Evolutionary conservation across 2,113 vertebrate species (phyloP).

Genomic region (Aptenodytes forsteri): DNA sequence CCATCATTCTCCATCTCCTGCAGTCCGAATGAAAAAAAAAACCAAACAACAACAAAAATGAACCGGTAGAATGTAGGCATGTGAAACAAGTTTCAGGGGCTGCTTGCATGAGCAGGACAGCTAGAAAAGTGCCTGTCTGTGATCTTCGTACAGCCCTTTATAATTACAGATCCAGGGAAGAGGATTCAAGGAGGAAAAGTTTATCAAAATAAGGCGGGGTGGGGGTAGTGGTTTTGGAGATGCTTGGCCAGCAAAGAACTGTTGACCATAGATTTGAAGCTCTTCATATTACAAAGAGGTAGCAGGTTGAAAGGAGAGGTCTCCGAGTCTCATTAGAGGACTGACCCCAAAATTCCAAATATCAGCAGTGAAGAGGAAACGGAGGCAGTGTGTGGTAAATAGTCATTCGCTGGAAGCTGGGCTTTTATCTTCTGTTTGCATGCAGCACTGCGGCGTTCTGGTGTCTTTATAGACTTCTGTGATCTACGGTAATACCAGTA

Average conservation of each 20-base stretch:
- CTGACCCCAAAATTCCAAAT: background rate
- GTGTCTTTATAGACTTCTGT: background rate
- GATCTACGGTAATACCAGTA: background rate
- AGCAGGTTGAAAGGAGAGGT: background rate
- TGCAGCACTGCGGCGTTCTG: background rate
- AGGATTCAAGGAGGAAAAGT: background rate
- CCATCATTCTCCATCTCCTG: background rate
- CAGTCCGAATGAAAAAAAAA: background rate
- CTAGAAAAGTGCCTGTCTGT: background rate
- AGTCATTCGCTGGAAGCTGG: background rate
- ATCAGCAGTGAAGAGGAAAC: background rate
- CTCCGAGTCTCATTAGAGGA: background rate
- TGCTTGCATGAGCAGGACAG: background rate
- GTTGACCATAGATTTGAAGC: background rate
- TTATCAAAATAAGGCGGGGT: accelerated
- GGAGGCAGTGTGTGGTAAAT: background rate
- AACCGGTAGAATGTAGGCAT: background rate
- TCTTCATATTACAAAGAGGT: background rate
- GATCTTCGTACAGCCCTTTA: background rate
- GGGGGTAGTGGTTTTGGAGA: background rate
- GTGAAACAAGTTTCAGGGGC: background rate
- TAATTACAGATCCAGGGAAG: background rate
- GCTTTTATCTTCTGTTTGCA: background rate
- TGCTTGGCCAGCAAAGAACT: background rate
- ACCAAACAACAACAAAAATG: background rate